phyloP scores from a whole-genome alignment of 2,113 vertebrate species.

The Ceyx margarethae region DNA sequence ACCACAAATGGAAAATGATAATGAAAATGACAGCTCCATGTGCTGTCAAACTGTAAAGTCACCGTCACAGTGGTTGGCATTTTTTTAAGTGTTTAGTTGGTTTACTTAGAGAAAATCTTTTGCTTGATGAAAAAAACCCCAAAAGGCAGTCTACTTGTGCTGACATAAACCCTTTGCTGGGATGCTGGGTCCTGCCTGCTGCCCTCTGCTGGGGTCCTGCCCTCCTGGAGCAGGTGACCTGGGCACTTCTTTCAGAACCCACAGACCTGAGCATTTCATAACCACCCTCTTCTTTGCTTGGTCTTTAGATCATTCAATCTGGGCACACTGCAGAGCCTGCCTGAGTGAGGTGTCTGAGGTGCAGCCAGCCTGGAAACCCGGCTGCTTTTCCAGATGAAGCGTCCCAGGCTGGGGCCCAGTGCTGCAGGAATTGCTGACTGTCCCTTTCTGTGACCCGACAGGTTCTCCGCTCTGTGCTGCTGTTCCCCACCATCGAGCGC shows the following conservation, averaged over 20 bases:
- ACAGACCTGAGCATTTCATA: not conserved
- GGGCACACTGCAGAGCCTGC: not conserved
- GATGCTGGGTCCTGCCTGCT: not conserved
- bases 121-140: not conserved
- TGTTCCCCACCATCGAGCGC: conserved; percentile 95
- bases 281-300: rapidly evolving
- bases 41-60: not conserved
- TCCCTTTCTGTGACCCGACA: not conserved
- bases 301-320: rapidly evolving
- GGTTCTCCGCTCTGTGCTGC: conserved; percentile 86
- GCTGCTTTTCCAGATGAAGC: rapidly evolving
- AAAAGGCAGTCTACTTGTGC: not conserved
- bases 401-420: not conserved
- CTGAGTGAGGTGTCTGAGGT: not conserved
- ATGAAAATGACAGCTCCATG: too few relatives aligned
- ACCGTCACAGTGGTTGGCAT: rapidly evolving
- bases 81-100: not conserved
- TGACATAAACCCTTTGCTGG: not conserved
- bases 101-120: not conserved
- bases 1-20: not conserved
- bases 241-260: not conserved
- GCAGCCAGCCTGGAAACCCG: not conserved
- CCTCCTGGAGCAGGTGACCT: not conserved
- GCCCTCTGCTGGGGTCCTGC: conserved; percentile 20
- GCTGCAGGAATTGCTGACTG: not conserved